A percentile compares a stretch with the other conserved stretches of the same genome.
Evolutionary conservation across 2,113 vertebrate genomes (phyloP).

Genomic region (Sylvietta virens): DNA sequence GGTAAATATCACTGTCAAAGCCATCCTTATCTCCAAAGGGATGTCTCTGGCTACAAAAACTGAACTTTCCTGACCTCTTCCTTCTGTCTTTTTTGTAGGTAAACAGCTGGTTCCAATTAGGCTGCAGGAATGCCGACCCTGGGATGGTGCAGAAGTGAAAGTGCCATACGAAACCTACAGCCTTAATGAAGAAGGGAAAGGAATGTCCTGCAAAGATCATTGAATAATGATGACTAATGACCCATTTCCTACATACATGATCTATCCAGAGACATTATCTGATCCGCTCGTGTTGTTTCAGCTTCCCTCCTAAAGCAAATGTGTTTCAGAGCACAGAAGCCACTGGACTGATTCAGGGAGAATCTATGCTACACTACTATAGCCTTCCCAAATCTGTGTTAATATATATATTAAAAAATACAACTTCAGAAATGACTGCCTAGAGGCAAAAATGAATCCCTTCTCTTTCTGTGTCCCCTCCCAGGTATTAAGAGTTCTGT

Average conservation of each 20-base stretch:
- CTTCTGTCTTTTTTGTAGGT: background rate
- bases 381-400: background rate
- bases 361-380: background rate
- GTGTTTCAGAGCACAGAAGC: background rate
- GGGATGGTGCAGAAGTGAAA: background rate
- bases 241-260: background rate
- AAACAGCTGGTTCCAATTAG: background rate
- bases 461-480: background rate
- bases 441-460: background rate
- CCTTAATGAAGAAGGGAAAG: background rate
- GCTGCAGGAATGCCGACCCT: background rate
- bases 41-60: background rate
- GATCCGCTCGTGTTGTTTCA: background rate
- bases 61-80: background rate
- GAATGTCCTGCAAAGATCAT: background rate
- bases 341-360: background rate
- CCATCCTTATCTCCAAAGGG: background rate
- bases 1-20: background rate
- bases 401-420: background rate
- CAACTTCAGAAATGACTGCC: background rate
- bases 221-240: background rate
- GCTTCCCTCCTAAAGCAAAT: background rate
- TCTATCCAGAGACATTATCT: background rate
- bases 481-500: background rate
- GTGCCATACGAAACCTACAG: background rate